Evolutionary conservation across 1,140 invertebrate genomes (phyloP), one percentile per base, ranked within the genome.

Genomic region (Hylyphantes graminicola): DNA sequence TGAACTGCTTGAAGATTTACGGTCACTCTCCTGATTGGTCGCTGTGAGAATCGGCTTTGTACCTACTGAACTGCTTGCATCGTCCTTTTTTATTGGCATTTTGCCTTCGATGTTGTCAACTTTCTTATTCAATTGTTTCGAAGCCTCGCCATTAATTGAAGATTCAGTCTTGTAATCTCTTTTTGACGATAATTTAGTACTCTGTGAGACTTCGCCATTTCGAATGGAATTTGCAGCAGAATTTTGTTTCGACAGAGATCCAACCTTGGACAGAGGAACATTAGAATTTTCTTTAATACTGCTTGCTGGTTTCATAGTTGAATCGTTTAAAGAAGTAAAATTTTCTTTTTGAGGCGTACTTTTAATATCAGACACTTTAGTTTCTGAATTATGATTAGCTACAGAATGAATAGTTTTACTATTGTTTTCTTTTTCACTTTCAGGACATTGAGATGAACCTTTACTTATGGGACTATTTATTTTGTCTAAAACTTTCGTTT

Each of bases 41-140:
- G 70, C 57, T 13, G n/a, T 70, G 12, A 17, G 12, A 19, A 51
- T 19, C 50, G 50, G n/a, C 59, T 53, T 51, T 11, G 80, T 72
- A 74, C 68, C 61, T 12, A 51, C 50, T 82, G 61, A 82, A 82
- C 68, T 65, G 68, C 70, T 82, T 65, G 21, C 19, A 74, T 82
- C 72, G 0, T 59, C 21, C 57, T 82, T 82, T 82, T 82, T 82
- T 64, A 82, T 82, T 82, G 80, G 80, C 80, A 82, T 82, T 35
- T 82, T 82, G 80, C 80, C 80, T 75, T 67, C 70, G 57, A 50
- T 55, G 35, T 59, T 68, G 51, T 55, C 19, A 15, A 63, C 35
- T 72, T 82, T 82, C 74, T 82, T 82, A 59, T 72, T 68, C 15
- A 11, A 3, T 35, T 35, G 68, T 15, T 65, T 64, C n/a, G 80